phyloP scores from a whole-genome alignment of 1,140 invertebrate genomes.

The Philaenus spumarius region DNA sequence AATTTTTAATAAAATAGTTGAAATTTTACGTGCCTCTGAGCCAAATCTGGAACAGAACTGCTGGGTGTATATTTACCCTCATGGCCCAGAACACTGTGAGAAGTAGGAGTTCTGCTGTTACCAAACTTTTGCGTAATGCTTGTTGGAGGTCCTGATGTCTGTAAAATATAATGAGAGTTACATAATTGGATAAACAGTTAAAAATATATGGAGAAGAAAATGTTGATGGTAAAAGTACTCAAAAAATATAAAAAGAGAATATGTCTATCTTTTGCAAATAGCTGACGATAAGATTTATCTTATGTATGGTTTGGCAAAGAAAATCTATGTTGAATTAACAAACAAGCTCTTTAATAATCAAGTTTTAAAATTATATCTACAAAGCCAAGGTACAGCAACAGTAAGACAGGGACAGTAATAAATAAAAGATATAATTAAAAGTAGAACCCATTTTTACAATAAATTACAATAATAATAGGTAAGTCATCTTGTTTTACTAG shows the following conservation, averaged over 20 bases:
- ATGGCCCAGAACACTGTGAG: slow-evolving; percentile 60
- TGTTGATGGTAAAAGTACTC: neutral
- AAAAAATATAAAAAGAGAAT: neutral
- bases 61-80: slow-evolving; percentile 74
- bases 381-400: no score
- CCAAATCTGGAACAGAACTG: slow-evolving; percentile 66
- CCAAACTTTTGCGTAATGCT: slow-evolving; percentile 66
- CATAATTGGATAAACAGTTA: neutral
- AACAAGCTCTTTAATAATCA: no score
- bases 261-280: neutral
- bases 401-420: no score
- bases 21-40: slow-evolving; percentile 60
- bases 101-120: slow-evolving; percentile 53
- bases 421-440: no score
- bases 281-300: neutral
- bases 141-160: slow-evolving; percentile 35
- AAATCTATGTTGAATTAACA: no score
- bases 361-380: no score
- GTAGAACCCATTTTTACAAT: no score
- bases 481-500: no score
- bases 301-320: neutral
- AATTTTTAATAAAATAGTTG: no score
- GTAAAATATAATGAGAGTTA: slow-evolving; percentile 18
- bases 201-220: neutral
- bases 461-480: no score